Evolutionary conservation across 35 echinoderm and acorn worm genomes (phyloP).

Genomic region (Ptychodera flava): DNA sequence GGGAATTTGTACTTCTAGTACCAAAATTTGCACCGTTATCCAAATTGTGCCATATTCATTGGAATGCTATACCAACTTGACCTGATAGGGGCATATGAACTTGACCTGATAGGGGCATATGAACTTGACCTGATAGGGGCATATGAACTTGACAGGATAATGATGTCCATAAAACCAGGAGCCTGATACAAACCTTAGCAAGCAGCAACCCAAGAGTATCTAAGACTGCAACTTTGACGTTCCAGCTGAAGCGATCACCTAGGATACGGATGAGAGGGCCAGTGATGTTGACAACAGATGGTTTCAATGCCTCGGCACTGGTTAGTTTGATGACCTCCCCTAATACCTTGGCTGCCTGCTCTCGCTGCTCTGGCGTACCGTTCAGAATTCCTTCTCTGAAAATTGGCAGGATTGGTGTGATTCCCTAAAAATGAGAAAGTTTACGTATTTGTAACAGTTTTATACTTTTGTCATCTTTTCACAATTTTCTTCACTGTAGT

Average conservation of each 20-base stretch:
- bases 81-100: no score
- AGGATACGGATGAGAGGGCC: conserved; percentile 93
- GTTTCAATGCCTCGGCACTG: conserved; percentile 74
- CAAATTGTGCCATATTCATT: no score
- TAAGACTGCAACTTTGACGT: conserved; percentile 95
- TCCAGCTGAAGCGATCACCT: conserved; percentile 90
- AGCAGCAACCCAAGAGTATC: conserved; percentile 72
- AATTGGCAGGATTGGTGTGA: conserved; percentile 81
- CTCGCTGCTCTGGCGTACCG: conserved; percentile 78
- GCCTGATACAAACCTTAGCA: conserved; percentile 75
- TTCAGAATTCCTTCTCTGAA: conserved; percentile 87
- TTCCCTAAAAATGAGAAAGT: conserved; percentile 41
- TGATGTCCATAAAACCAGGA: no score
- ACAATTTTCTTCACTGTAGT: not conserved
- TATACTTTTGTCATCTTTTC: not conserved
- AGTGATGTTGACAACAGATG: conserved; percentile 91
- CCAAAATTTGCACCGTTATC: no score
- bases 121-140: no score
- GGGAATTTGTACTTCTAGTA: no score
- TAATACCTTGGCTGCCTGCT: conserved; percentile 70
- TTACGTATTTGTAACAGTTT: not conserved
- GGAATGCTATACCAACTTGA: no score
- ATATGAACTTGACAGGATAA: no score
- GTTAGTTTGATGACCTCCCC: conserved; percentile 82
- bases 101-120: no score